Base-by-base conservation (phyloP, 2,797 vertebrate genomes). In the Gymnopithys bicolor region DNA sequence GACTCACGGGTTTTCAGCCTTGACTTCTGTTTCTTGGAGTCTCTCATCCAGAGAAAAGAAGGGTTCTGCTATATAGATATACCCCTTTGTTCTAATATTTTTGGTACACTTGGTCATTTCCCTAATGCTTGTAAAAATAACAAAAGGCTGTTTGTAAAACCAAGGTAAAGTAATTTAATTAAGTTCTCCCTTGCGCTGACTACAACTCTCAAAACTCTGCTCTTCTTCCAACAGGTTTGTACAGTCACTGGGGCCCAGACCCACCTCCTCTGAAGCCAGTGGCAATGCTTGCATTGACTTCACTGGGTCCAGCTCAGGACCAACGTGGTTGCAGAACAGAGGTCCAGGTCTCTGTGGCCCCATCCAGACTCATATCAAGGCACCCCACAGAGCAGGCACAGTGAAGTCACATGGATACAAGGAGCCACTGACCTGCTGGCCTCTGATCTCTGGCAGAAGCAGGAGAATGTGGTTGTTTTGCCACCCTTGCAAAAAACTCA, bases 401-500 rank as follows among this genome's bases (percentile, higher is more conserved):
- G 35, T 37, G 58, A 28, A 73, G 81, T 79, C 43, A 7, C 6
- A 2, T 30, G 53, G 51, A 35, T 22, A 41, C 21, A 32, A 88
- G 43, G 17, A 86, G 25, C 14, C 64, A 77, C 53, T 0, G 2
- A 64, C 18, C 62, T 33, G 25, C 18, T 69, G 66, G 66, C 66
- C 46, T 73, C 55, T 58, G 52, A 69, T 45, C 71, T 67, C 78
- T 18, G 22, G 28, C 45, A 93, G 59, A 59, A 94, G 60, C 62
- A 90, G 67, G 5, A 33, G 46, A 58, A 87, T 30, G 28, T 0
- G 19, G 39, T 18, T 79, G 58, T 82, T 90, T 45, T 84, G n/a
- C 48, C 85, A 84, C 23, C 63, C 41, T 75, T 79, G 80, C 43
- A 94, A 88, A 90, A 90, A 94, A 53, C 41, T 87, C 62, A 63